These are phyloP conservation scores for Vimba vimba DNA, from an alignment of 2,113 vertebrate genomes.

Conservation along the genomic window DNA sequence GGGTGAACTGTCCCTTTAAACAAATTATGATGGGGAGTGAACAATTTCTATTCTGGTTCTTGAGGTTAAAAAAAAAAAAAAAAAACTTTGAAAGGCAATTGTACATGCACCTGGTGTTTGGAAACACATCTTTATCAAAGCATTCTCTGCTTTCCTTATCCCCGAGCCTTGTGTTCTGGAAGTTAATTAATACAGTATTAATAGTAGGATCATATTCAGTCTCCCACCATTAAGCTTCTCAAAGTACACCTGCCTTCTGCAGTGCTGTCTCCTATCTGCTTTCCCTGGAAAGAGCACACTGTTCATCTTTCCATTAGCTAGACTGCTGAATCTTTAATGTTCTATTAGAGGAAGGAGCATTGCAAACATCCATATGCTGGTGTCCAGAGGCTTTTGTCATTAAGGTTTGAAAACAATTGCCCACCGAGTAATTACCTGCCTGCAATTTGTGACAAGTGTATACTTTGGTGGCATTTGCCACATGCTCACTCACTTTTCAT, in stretches of 20 bases:
- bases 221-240: slow-evolving; percentile 24
- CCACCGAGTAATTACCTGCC: slow-evolving; percentile 21
- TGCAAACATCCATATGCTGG: slow-evolving; percentile 55
- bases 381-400: slow-evolving; percentile 73
- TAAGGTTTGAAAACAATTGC: slow-evolving; percentile 65
- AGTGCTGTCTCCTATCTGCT: slow-evolving; percentile 11
- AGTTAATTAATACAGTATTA: slow-evolving; percentile 27
- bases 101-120: neutral
- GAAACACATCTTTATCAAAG: neutral
- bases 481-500: slow-evolving; percentile 70
- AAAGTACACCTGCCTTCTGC: slow-evolving; percentile 10
- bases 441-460: slow-evolving; percentile 64
- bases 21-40: neutral
- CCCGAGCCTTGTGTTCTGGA: slow-evolving; percentile 30
- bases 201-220: slow-evolving; percentile 33
- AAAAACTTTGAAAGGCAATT: neutral
- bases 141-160: neutral
- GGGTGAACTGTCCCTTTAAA: neutral
- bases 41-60: neutral
- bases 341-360: slow-evolving; percentile 68
- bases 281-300: slow-evolving; percentile 37
- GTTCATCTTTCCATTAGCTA: slow-evolving; percentile 32
- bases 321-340: slow-evolving; percentile 71
- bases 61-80: neutral
- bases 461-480: slow-evolving; percentile 60